Evolutionary conservation across 2,888 invertebrate species (phyloP).

Genomic region (Hypena proboscidalis): DNA sequence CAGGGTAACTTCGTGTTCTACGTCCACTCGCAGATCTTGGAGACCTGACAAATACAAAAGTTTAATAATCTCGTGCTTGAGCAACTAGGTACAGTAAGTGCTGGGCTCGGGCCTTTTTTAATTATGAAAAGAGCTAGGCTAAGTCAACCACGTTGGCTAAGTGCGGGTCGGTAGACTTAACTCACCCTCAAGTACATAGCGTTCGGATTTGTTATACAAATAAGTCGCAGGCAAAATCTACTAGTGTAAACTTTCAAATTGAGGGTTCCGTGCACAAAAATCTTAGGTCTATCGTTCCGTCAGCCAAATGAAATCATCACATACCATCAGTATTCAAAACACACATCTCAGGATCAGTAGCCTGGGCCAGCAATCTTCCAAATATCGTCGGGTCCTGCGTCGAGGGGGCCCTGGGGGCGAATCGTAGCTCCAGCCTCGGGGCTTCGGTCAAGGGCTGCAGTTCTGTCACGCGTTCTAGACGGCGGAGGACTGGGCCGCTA

Average conservation of each 20-base stretch:
- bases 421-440: conserved; percentile 65
- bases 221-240: too few species aligned
- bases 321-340: conserved; percentile 85
- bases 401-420: conserved; percentile 65
- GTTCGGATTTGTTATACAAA: too few species aligned
- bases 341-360: conserved; percentile 86
- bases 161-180: too few species aligned
- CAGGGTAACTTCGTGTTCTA: conserved; percentile 85
- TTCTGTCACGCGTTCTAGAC: conserved; percentile 87
- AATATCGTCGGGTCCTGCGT: conserved; percentile 64
- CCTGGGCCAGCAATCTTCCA: conserved; percentile 84
- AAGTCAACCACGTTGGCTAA: too few species aligned
- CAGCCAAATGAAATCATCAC: conserved; percentile 1
- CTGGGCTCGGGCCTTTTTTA: too few species aligned
- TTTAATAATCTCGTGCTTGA: too few species aligned
- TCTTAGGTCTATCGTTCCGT: too few species aligned
- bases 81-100: too few species aligned
- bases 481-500: conserved; percentile 86
- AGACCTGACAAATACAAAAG: conserved; percentile 64
- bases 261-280: too few species aligned
- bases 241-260: too few species aligned
- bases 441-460: conserved; percentile 69
- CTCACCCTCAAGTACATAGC: too few species aligned
- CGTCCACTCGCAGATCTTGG: conserved; percentile 86
- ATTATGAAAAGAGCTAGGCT: too few species aligned